Percentiles rank a stretch among this genome's conserved stretches.
Conservation (phyloP, 2,888 invertebrate species). For the Thymelicus sylvestris region DNA sequence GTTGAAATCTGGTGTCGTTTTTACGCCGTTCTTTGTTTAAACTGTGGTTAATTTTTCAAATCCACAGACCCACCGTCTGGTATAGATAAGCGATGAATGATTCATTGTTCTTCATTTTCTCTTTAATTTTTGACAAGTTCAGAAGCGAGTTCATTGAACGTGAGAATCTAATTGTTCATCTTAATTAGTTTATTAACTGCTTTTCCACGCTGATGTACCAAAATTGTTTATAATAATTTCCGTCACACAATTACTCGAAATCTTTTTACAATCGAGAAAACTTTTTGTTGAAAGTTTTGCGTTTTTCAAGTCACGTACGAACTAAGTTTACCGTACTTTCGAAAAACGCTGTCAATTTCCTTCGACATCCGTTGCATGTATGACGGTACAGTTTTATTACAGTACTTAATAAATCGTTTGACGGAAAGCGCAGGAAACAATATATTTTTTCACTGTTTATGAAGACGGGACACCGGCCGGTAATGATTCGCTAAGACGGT, state of each 20-base stretch:
- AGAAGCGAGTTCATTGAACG: constrained; percentile 49
- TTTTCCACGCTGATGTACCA: constrained; percentile 33
- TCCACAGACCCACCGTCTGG: constrained; percentile 66
- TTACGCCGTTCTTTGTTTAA: constrained; percentile 71
- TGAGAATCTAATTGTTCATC: constrained; percentile 45
- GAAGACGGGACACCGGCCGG: constrained; percentile 48
- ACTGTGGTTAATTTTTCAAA: constrained; percentile 70
- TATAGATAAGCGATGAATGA: constrained; percentile 71
- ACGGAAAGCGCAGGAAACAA: constrained; percentile 69
- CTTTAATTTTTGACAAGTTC: constrained; percentile 56
- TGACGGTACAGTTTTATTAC: constrained; percentile 39
- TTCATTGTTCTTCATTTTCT: constrained; percentile 64
- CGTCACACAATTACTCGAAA: constrained; percentile 29
- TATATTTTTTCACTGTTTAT: constrained; percentile 55
- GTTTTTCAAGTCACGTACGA: background rate
- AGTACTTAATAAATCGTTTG: constrained; percentile 64
- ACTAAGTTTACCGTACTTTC: constrained; percentile 3
- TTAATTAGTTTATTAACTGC: constrained; percentile 37
- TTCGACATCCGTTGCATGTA: constrained; percentile 26
- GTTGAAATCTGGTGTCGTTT: constrained; percentile 81
- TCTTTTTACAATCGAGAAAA: constrained; percentile 8
- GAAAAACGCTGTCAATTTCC: constrained; percentile 28
- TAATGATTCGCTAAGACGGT: constrained; percentile 74
- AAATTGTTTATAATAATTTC: constrained; percentile 34
- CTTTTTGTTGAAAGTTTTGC: background rate